Percentiles rank a stretch among this genome's conserved stretches.
Conservation (phyloP, 2,113 vertebrate genomes). For the Nycticebus coucang region DNA sequence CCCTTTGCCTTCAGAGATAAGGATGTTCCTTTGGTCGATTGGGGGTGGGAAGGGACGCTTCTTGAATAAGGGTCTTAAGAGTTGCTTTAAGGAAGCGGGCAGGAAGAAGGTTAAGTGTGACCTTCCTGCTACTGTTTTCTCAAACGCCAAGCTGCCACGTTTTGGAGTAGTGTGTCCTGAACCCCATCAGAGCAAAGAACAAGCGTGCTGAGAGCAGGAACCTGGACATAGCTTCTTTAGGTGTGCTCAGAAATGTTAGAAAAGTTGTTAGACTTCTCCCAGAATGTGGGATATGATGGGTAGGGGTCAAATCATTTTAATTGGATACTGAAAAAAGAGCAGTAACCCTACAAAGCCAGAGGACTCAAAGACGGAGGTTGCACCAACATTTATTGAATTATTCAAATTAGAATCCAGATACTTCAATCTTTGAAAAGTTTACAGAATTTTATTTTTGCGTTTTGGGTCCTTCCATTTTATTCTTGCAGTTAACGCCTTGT, state of each 20-base stretch:
- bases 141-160: background rate
- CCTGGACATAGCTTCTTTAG: background rate
- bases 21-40: background rate
- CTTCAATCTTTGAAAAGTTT: constrained; percentile 10
- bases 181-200: background rate
- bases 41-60: background rate
- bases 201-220: background rate
- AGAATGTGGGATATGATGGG: background rate
- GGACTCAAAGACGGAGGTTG: background rate
- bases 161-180: background rate
- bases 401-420: constrained; percentile 10
- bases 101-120: background rate
- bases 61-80: background rate
- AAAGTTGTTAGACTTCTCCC: background rate
- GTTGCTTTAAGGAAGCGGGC: background rate
- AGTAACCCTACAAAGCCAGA: background rate
- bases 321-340: background rate
- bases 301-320: background rate
- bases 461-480: constrained; percentile 49
- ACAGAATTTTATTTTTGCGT: background rate
- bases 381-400: background rate
- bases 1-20: background rate
- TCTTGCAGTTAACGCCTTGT: background rate
- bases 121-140: background rate
- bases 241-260: background rate